Base-by-base conservation (phyloP, 2,113 vertebrate genomes). In the Scytalopus superciliaris region DNA sequence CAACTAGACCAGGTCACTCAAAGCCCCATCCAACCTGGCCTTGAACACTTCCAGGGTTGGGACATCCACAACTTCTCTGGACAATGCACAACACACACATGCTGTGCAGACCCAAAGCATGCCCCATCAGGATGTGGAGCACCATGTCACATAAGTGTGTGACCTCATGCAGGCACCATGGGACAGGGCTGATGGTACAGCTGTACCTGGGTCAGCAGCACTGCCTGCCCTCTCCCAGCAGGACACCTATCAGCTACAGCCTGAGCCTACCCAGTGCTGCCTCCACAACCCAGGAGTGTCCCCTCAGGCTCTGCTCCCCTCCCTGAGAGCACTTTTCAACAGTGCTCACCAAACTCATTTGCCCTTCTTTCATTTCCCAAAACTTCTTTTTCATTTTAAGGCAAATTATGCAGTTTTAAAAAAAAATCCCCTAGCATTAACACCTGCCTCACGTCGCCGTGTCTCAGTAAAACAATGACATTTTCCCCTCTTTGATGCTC, bases 381-480 rank as follows among this genome's bases (percentile, higher is more conserved):
- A 90, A 52, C 33, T 76, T 72, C 39, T 64, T 82, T 68, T 31
- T 50, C 37, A 70, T 64, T 64, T 69, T 57, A 78, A 93, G 40
- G 35, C 19, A 78, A 94, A 96, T 80, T 74, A 87, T 87, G 95
- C 90, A 83, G 87, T 85, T n/a, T n/a, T 78, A 5, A 60, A 93
- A 96, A 97, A 96, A 97, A 96, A 95, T 84, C 72, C 84, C 90
- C 67, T 39, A 47, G 86, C 91, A 97, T 97, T 98, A 94, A 95
- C 97, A 97, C 87, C 88, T 97, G 94, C 83, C 96, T 98, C 98
- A 98, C 91, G 64, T 97, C 33, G 7, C 81, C 96, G 68, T 81
- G 94, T 96, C 97, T 97, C 97, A 85, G 93, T 93, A 96, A 98
- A 97, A 98, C 97, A 98, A 98, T 98, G 97, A 97, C 95, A 94